These are phyloP conservation scores for Volucella zonaria DNA, from an alignment of 2,888 invertebrate genomes.

Conservation along the genomic window DNA sequence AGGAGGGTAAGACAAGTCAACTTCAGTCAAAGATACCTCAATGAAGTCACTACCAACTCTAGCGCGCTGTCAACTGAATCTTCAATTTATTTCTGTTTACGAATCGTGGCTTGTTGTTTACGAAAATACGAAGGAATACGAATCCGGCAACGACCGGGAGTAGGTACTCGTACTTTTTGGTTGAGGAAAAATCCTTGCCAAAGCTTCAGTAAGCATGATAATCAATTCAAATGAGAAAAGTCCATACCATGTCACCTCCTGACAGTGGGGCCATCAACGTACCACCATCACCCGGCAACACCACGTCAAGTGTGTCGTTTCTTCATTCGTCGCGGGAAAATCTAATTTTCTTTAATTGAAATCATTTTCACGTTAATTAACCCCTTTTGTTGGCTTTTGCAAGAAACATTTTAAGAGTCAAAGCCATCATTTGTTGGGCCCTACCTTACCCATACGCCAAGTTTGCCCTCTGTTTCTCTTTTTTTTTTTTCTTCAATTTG, in stretches of 20 bases:
- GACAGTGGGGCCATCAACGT: neutral
- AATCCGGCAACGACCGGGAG: neutral
- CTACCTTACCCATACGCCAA: no score
- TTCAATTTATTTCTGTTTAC: constrained; percentile 37
- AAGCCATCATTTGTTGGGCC: constrained; percentile 30
- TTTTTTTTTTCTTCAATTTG: neutral
- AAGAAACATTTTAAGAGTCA: constrained; percentile 48
- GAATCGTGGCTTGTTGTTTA: constrained; percentile 16
- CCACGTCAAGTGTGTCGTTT: constrained; percentile 46
- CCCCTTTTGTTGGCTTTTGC: constrained; percentile 69
- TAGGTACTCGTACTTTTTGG: constrained; percentile 12
- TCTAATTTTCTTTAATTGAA: constrained; percentile 77
- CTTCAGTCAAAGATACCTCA: neutral
- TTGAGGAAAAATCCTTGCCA: constrained; percentile 5
- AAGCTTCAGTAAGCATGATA: constrained; percentile 50
- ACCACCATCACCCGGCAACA: neutral
- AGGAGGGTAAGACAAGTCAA: neutral
- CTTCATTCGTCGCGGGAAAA: constrained; percentile 72
- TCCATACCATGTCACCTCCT: neutral
- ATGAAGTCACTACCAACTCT: constrained; percentile 2
- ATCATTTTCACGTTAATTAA: constrained; percentile 77
- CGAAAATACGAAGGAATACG: neutral
- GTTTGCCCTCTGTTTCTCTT: no score
- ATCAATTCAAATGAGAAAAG: constrained; percentile 61
- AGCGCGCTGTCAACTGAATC: constrained; percentile 32